phyloP scores from a whole-genome alignment of 2,113 vertebrate species.

The Cheilinus undulatus region DNA sequence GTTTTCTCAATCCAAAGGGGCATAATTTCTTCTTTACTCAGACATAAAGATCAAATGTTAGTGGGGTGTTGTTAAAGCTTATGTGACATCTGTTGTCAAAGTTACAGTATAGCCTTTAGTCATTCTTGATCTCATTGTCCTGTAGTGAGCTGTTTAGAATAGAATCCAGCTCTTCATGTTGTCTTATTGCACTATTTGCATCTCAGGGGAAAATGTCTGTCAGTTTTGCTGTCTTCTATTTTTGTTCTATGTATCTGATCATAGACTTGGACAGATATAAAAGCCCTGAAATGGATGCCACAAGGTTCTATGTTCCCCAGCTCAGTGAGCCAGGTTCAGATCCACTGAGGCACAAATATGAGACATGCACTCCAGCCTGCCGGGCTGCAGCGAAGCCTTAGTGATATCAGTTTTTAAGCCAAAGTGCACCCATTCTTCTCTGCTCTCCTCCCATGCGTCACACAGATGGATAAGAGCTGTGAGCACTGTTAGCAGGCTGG shows the following conservation, averaged over 20 bases:
- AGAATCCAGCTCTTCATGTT: neutral
- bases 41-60: no score
- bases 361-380: constrained; percentile 33
- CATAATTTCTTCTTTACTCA: no score
- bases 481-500: constrained; percentile 15
- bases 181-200: neutral
- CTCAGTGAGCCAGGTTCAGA: constrained; percentile 26
- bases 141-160: neutral
- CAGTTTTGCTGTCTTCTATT: constrained; percentile 6
- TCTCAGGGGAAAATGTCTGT: neutral
- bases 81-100: neutral
- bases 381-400: constrained; percentile 17
- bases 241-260: neutral
- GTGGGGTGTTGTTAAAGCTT: neutral
- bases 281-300: neutral
- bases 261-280: constrained; percentile 6
- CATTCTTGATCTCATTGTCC: neutral
- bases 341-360: constrained; percentile 30
- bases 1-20: neutral
- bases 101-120: neutral
- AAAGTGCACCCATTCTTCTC: constrained; percentile 22
- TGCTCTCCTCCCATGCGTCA: constrained; percentile 16
- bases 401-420: constrained; percentile 35
- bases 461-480: constrained; percentile 26
- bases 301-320: constrained; percentile 34